Base-by-base conservation (phyloP, 2,113 vertebrate species). In the Elephantulus edwardii region DNA sequence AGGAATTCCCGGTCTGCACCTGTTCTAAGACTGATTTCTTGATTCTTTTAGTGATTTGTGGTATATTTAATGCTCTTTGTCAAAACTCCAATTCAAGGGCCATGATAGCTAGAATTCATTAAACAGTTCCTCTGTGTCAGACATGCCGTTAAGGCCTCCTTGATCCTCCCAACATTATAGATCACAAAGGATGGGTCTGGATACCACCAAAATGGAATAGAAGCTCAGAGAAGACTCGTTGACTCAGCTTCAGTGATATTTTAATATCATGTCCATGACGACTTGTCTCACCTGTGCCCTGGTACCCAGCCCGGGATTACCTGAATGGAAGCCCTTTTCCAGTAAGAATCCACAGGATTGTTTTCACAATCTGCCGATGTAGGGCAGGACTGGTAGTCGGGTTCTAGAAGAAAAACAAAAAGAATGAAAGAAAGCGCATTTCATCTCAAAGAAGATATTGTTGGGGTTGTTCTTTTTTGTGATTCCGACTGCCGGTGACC, bases 331-430 rank as follows among this genome's bases (percentile, higher is more conserved):
- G 96, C 95, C 28, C 97, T 96, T 88, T 91, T 97, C 98, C 98
- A 98, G 86, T 96, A 98, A 64, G 98, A 96, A 2, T 98, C 97
- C 91, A 97, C 96, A 0, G 98, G 86, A 0, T 98, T 98, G 90
- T 97, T 93, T 91, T 98, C 97, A 91, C 98, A 98, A 28, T 98
- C 97, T 78, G 75, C 68, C 0, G 38, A 71, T 5, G 94, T 96
- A 17, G 98, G 98, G 86, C 98, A 98, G 64, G 98, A 98, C 81
- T 97, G 93, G 62, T 97, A 98, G 94, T 98, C 96, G 2, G 97
- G 95, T 90, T 13, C 97, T 98, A 80, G 42, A 20, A 82, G 28
- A 86, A 35, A 88, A n/a, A n/a, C n/a, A n/a, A n/a, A 83, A n/a
- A 87, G n/a, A 24, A 60, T 60, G 86, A 92, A 94, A 0, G 22